A percentile compares a stretch with the other conserved stretches of the same genome.
Evolutionary conservation across 2,888 invertebrate genomes (phyloP).

Genomic region (Cerastis rubricosa): DNA sequence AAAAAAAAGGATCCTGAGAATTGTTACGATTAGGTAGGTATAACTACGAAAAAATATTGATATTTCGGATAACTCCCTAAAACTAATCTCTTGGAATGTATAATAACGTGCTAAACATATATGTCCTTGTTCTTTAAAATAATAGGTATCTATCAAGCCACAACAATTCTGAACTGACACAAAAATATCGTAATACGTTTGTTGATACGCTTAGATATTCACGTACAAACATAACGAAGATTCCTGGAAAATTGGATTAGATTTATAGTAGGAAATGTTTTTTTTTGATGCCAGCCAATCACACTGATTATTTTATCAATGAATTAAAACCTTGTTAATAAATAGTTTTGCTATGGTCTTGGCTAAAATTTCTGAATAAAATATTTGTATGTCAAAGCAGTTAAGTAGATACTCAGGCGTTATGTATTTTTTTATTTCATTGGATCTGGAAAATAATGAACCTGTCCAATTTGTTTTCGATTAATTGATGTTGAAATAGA

Average conservation of each 20-base stretch:
- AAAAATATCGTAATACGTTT: conserved; percentile 29
- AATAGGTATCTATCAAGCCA: background rate
- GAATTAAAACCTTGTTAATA: conserved; percentile 15
- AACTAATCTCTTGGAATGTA: too few relatives aligned
- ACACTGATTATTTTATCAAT: conserved; percentile 22
- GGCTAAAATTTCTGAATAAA: conserved; percentile 2
- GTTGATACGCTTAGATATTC: conserved; percentile 42
- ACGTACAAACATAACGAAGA: conserved; percentile 27
- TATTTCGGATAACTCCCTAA: background rate
- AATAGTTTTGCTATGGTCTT: conserved; percentile 22
- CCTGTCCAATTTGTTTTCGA: background rate
- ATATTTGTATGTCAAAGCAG: background rate
- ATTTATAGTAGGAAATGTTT: conserved; percentile 13
- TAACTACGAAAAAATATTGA: background rate
- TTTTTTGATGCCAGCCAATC: conserved; percentile 23
- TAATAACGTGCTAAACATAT: background rate
- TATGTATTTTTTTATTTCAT: background rate
- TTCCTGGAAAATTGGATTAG: conserved; percentile 48
- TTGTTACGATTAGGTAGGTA: background rate
- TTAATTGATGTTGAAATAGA: background rate
- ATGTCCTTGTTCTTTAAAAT: background rate
- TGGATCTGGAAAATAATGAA: background rate
- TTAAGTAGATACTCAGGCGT: background rate
- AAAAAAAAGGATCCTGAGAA: background rate
- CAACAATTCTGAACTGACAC: conserved; percentile 13